phyloP scores from a whole-genome alignment of 2,797 vertebrate genomes.

The Ptychobarbus kaznakovi region DNA sequence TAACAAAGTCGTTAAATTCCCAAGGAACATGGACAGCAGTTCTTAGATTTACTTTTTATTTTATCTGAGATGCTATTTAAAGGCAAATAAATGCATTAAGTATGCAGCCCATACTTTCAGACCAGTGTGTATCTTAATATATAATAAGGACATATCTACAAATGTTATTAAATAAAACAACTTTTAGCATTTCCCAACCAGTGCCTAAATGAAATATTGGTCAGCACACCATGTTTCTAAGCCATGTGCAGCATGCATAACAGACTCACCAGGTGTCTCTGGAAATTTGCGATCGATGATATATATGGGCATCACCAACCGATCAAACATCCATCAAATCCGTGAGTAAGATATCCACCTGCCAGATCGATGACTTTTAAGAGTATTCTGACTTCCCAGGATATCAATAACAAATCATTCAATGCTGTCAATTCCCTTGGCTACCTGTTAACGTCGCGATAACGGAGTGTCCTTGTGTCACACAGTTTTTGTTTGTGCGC shows the following conservation, averaged over 20 bases:
- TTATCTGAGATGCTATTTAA: not conserved
- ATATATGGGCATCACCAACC: conserved; percentile 85
- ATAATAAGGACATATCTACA: not conserved
- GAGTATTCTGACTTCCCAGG: conserved; percentile 19
- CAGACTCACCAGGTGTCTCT: conserved; percentile 82
- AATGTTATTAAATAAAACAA: not conserved
- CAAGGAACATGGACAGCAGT: not conserved
- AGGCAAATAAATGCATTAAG: not conserved
- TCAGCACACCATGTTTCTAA: conserved; percentile 18
- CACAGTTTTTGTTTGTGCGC: not conserved
- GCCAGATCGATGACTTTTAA: conserved; percentile 51
- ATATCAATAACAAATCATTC: conserved; percentile 26
- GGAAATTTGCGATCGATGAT: conserved; percentile 85
- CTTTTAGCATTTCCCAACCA: conserved; percentile 3
- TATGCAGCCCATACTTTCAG: not conserved
- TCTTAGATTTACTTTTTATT: not conserved
- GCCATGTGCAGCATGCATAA: conserved; percentile 32
- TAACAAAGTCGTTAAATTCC: not conserved
- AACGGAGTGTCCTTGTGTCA: conserved; percentile 44
- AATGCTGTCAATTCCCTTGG: conserved; percentile 35
- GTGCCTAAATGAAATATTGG: not conserved
- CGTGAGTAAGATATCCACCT: conserved; percentile 65
- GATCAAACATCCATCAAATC: conserved; percentile 78
- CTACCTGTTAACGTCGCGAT: conserved; percentile 62
- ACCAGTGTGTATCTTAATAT: not conserved